phyloP scores from a whole-genome alignment of 2,888 invertebrate species.

The Metopia argyrocephala region DNA sequence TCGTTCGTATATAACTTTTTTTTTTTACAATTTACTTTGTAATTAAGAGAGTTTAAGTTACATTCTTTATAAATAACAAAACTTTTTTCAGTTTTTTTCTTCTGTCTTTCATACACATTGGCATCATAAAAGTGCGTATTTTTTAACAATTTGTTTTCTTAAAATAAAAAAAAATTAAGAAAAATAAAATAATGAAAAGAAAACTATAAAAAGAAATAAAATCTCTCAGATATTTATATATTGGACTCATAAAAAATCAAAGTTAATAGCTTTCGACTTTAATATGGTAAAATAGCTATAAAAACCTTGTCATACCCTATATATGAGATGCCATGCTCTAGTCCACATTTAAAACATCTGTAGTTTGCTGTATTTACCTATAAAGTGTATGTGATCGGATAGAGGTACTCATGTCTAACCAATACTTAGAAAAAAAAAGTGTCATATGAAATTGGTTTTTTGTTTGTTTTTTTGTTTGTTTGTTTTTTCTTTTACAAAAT shows the following conservation, averaged over 20 bases:
- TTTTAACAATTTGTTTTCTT: constrained; percentile 3
- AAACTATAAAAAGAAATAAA: constrained; percentile 28
- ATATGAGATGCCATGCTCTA: background rate
- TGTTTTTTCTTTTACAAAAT: too few relatives aligned
- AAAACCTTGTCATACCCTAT: constrained; percentile 45
- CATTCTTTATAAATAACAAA: constrained; percentile 5
- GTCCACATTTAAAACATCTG: background rate
- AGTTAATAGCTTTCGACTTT: constrained; percentile 53
- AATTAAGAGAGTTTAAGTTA: constrained; percentile 46
- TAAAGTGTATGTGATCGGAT: constrained; percentile 16
- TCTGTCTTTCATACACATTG: background rate
- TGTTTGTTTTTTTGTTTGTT: too few relatives aligned
- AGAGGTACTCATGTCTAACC: too few relatives aligned
- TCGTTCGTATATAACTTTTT: background rate
- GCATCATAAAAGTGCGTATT: too few relatives aligned
- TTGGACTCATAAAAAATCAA: constrained; percentile 55
- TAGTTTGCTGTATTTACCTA: constrained; percentile 8
- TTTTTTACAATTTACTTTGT: background rate
- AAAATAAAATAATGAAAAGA: background rate
- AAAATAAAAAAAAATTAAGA: background rate
- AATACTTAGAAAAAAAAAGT: constrained; percentile 48
- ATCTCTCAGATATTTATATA: constrained; percentile 38
- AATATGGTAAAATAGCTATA: constrained; percentile 30
- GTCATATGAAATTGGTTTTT: constrained; percentile 45
- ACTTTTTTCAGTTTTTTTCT: background rate